phyloP scores from a whole-genome alignment of 2,113 vertebrate species.

The Gallinago undulata region DNA sequence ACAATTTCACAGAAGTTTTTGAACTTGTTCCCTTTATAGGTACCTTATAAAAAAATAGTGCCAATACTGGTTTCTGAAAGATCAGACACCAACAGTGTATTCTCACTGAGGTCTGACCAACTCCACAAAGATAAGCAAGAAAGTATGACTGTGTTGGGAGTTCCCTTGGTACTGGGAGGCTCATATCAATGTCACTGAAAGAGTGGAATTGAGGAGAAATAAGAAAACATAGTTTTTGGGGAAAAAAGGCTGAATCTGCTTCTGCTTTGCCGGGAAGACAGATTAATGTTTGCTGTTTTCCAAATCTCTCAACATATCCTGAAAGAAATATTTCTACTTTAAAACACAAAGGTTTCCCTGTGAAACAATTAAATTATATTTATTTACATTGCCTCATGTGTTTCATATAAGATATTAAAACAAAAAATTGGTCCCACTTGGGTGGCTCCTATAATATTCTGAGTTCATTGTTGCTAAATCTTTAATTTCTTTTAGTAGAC shows the following conservation, averaged over 20 bases:
- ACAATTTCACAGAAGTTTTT: accelerated
- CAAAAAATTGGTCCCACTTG: background rate
- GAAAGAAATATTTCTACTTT: background rate
- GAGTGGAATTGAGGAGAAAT: background rate
- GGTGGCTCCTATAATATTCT: background rate
- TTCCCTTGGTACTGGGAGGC: background rate
- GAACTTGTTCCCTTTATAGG: background rate
- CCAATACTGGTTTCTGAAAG: background rate
- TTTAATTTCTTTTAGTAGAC: background rate
- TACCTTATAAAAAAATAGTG: background rate
- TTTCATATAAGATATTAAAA: background rate
- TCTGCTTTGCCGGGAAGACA: background rate
- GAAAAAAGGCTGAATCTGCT: background rate
- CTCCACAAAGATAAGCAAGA: background rate
- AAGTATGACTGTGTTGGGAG: background rate
- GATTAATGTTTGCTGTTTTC: background rate
- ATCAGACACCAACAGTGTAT: no score
- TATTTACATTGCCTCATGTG: background rate
- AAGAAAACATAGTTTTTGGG: background rate
- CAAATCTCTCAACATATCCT: background rate
- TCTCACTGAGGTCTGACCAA: background rate
- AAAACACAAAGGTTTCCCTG: background rate
- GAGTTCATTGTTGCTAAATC: background rate
- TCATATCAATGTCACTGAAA: background rate
- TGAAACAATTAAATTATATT: background rate